Evolutionary conservation across 2,888 invertebrate genomes (phyloP), one percentile per base, ranked within the genome.

Genomic region (Andrena dorsata): DNA sequence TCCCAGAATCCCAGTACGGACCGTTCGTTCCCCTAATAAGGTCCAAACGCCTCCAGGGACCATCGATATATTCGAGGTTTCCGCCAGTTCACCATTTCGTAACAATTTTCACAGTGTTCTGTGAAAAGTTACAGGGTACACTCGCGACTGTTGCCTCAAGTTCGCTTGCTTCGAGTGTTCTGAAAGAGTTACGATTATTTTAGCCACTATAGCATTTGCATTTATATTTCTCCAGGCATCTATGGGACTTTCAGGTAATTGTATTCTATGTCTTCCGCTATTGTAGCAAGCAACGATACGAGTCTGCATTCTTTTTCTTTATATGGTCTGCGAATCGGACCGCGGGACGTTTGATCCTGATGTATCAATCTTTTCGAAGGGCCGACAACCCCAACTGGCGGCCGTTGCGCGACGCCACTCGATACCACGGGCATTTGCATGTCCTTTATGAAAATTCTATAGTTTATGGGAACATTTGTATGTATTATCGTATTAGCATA

Each of bases 401-500:
- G 65, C 70, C 84, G 70, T 13, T 26, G 26, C 66, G 83, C 75
- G 77, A 85, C 85, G 76, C 56, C 84, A 90, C 90, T 92, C 93
- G 92, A 94, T 93, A 93, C 92, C 92, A 90, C 20, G 88, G 86
- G 87, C 89, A 93, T 94, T 94, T 94, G 94, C 93, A 93, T 94
- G 91, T 93, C 90, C 90, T 93, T 93, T 93, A 94, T 93, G 93
- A 93, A 94, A 93, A 93, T 93, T 93, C 94, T 93, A 93, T 93
- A 93, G 93, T 93, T 93, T 93, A 93, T 93, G 92, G 92, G 90
- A 89, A 90, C 93, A 94, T 94, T 94, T 91, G 92, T 93, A 93
- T 94, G 93, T 93, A 93, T 94, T 94, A 94, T 92, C 91, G 86
- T 91, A 94, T 94, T 94, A 94, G 93, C 94, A 94, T 94, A 94